Evolutionary conservation across 2,113 vertebrate genomes (phyloP), one percentile per base, ranked within the genome.

Genomic region (Pygoscelis antarcticus): DNA sequence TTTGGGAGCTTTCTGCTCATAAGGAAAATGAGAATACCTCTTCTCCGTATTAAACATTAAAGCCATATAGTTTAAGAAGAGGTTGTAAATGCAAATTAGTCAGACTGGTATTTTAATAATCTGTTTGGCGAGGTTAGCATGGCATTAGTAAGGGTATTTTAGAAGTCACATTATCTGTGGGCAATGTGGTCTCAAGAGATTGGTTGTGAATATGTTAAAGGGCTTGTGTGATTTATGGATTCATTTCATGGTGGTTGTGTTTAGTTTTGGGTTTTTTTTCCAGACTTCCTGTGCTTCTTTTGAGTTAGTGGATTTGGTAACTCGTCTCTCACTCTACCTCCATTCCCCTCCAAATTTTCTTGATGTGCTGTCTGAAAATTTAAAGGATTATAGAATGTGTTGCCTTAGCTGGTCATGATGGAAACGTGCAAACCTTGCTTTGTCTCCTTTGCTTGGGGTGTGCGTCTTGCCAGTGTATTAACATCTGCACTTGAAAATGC

Each of bases 221-320:
- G 21, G 42, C 60, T 81, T 88, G 29, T 84, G 87, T 87, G 79
- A 96, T 95, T 95, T 96, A 85, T 89, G 78, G 92, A 94, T 93
- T 87, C 25, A 83, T 75, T 94, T 93, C 55, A 70, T 89, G 86
- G 90, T 84, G 83, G 55, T 61, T 94, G 76, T 42, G 44, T 86
- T 92, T 55, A 25, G 30, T 29, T 55, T 69, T 1, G 8, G 13
- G 11, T 15, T 29, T 61, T 27, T 44, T 19, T n/a, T 16, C 74
- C 71, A 92, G 55, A 84, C 47, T 94, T 96, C 54, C 74, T 85
- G 42, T 94, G 95, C 83, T 87, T 54, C 78, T 92, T 83, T 93
- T 96, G 62, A 94, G 71, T 92, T 91, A 86, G 42, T 70, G 62
- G 42, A 75, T 97, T 96, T 81, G 92, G 38, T 94, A 87, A 81